Evolutionary conservation across 2,113 vertebrate genomes (phyloP).

Genomic region (Fulica atra): DNA sequence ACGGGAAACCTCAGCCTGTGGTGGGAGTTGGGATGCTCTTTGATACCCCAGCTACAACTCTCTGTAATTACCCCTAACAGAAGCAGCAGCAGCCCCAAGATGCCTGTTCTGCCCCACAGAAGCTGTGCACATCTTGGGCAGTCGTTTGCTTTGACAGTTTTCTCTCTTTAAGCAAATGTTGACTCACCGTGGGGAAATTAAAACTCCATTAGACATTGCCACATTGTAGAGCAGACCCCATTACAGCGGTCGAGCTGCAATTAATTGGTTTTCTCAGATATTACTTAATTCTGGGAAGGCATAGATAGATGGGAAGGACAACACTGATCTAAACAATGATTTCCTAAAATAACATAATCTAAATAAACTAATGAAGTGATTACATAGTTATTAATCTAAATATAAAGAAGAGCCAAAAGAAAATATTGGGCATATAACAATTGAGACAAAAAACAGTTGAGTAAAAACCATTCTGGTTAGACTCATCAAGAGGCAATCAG

Average conservation of each 20-base stretch:
- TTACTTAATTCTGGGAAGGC: conserved; percentile 62
- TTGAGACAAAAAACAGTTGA: background rate
- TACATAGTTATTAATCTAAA: conserved; percentile 61
- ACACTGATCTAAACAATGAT: conserved; percentile 55
- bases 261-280: conserved; percentile 78
- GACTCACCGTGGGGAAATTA: conserved; percentile 78
- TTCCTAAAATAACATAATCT: conserved; percentile 65
- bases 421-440: conserved; percentile 21
- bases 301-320: conserved; percentile 19
- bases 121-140: background rate
- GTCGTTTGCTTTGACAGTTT: conserved; percentile 55
- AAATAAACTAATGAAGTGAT: conserved; percentile 72
- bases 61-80: background rate
- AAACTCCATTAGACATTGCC: conserved; percentile 77
- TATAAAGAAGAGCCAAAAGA: conserved; percentile 14
- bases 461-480: conserved; percentile 12
- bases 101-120: background rate
- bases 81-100: background rate
- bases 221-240: conserved; percentile 58
- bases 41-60: background rate
- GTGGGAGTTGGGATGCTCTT: background rate
- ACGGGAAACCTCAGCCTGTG: background rate
- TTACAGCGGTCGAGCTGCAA: conserved; percentile 47
- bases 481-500: conserved; percentile 26
- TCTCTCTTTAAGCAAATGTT: conserved; percentile 74